A percentile compares a stretch with the other conserved stretches of the same genome.
Conservation (phyloP, 2,888 invertebrate genomes). For the Ischnura elegans region DNA sequence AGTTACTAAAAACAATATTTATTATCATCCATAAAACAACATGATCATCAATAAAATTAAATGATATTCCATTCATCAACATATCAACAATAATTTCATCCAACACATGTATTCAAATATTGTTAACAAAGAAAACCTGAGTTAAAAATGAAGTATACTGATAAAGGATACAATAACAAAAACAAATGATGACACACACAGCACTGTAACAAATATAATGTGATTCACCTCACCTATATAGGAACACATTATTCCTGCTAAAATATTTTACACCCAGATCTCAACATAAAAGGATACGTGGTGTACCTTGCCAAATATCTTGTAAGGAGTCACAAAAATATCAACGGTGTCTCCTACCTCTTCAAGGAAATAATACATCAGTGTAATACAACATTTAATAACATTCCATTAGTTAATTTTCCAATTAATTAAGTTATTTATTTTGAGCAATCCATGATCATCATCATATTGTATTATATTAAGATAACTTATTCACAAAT, state of each 20-base stretch:
- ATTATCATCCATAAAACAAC: constrained; percentile 5
- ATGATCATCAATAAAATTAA: not conserved
- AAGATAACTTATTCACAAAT: not conserved
- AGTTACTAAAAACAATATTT: constrained; percentile 24
- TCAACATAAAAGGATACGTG: not conserved
- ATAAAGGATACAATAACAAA: not conserved
- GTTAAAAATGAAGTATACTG: not conserved
- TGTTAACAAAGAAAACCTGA: not conserved
- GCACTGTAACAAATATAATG: not conserved
- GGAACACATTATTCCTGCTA: not conserved
- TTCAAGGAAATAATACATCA: constrained; percentile 10
- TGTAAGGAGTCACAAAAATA: constrained; percentile 15
- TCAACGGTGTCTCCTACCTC: not conserved
- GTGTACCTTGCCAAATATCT: not conserved
- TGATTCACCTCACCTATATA: not conserved
- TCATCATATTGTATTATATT: not conserved
- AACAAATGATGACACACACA: not conserved
- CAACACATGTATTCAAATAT: not conserved
- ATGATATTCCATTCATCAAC: not conserved
- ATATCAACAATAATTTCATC: not conserved
- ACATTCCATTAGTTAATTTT: not conserved
- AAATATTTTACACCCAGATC: not conserved
- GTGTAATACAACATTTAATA: not conserved
- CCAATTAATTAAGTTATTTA: constrained; percentile 4
- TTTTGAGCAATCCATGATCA: constrained; percentile 30